Evolutionary conservation across 2,113 vertebrate genomes (phyloP).

Genomic region (Setophaga kirtlandii): DNA sequence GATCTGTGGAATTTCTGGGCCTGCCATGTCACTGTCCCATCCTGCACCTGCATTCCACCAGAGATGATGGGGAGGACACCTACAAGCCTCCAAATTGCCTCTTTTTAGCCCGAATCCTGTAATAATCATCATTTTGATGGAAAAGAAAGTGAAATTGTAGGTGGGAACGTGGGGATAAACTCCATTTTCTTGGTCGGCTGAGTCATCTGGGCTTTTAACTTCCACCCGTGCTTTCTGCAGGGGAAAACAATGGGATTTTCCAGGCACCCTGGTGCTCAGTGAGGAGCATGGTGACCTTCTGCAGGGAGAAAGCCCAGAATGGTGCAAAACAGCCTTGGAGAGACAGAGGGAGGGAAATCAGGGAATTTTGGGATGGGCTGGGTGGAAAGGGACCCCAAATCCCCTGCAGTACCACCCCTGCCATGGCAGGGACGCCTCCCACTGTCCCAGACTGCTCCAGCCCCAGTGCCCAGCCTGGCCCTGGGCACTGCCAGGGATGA

Average conservation of each 20-base stretch:
- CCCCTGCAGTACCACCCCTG: not conserved
- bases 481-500: not conserved
- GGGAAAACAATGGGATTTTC: not conserved
- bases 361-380: accelerated
- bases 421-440: not conserved
- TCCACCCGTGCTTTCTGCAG: not conserved
- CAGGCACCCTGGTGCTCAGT: accelerated
- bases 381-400: too few relatives aligned
- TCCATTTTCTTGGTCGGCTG: not conserved
- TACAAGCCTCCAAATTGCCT: not conserved
- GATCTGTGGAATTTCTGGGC: not conserved
- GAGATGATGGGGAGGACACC: not conserved
- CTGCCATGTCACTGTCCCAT: accelerated
- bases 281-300: not conserved
- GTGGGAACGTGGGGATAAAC: not conserved
- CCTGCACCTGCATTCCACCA: not conserved
- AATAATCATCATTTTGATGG: not conserved
- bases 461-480: not conserved
- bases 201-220: constrained; percentile 8
- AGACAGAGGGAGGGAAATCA: accelerated
- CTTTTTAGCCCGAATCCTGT: not conserved
- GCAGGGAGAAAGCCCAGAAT: not conserved
- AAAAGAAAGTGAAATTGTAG: not conserved
- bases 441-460: not conserved
- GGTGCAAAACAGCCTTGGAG: not conserved